Evolutionary conservation across 2,797 vertebrate genomes (phyloP).

Genomic region (Psittacula echo): DNA sequence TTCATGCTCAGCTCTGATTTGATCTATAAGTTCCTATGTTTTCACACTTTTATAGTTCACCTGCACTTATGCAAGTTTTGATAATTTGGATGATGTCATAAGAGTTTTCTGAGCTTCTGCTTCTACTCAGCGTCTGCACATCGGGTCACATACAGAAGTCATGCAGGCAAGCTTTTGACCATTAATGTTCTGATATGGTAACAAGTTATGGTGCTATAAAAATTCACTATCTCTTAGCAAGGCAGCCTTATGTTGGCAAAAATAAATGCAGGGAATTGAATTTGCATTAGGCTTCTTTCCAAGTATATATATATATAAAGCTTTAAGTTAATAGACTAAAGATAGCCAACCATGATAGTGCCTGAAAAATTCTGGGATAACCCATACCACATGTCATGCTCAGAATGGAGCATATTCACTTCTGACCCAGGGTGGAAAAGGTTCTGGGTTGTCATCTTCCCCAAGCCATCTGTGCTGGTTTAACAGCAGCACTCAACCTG

Average conservation of each 20-base stretch:
- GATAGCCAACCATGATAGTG: not conserved
- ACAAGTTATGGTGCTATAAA: not conserved
- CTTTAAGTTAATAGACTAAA: not conserved
- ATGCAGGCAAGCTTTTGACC: not conserved
- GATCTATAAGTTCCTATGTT: not conserved
- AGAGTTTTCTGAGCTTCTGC: not conserved
- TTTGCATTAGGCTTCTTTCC: not conserved
- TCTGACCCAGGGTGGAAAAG: not conserved
- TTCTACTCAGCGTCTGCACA: not conserved
- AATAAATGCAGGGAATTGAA: not conserved
- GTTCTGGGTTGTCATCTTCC: not conserved
- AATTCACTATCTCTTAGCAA: not conserved
- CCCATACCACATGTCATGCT: not conserved
- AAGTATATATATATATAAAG: not conserved
- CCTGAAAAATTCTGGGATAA: not conserved
- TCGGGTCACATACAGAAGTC: not conserved
- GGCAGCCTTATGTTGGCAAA: not conserved
- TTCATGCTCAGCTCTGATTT: not conserved
- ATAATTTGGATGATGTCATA: not conserved
- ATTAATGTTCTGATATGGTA: not conserved
- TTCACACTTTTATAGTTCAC: not conserved
- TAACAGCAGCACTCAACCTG: not conserved
- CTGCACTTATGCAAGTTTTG: not conserved
- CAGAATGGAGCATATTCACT: not conserved
- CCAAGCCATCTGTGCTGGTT: fast-evolving